Evolutionary conservation across 2,888 invertebrate species (phyloP), one percentile per base, ranked within the genome.

Genomic region (Arrhopalites spinosus): DNA sequence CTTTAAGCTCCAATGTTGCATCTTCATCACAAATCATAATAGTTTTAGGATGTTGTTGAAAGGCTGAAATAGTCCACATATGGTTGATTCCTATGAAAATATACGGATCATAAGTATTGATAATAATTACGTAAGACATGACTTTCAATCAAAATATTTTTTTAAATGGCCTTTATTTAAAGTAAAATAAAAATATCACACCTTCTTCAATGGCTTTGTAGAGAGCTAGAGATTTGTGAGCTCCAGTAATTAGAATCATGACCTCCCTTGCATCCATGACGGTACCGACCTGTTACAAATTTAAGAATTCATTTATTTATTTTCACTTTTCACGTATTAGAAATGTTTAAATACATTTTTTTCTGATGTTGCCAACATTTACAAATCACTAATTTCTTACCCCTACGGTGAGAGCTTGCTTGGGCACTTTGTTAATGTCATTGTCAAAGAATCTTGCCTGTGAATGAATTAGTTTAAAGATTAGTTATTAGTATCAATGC

Each of bases 261-360:
- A 95, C 98, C 89, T 99, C 98, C 85, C 93, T 91, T 15, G 98
- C 94, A 86, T 98, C 98, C 97, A 99, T 97, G 43, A 99, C 98
- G 73, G 99, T 99, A 73, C 95, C 98, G 71, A 36, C 36, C 36
- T 36, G 11, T 36, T 36, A 36, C 11, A 36, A 7, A 11, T 36
- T 36, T 36, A 36, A 36, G 3, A 36, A 36, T 36, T 36, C 36
- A 36, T 3, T 36, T 36, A 36, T 7, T 36, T 36, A 36, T 36
- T 7, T 36, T n/a, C n/a, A n/a, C n/a, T n/a, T n/a, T n/a, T n/a
- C n/a, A n/a, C 5, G 36, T 36, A 36, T 7, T 36, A 36, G 36
- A 11, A 36, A 7, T 36, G 36, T 36, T 7, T 36, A 36, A 36
- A 36, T 11, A 36, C n/a, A n/a, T n/a, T n/a, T n/a, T n/a, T n/a